phyloP scores from a whole-genome alignment of 1,140 invertebrate genomes.

The Drosophila willistoni region DNA sequence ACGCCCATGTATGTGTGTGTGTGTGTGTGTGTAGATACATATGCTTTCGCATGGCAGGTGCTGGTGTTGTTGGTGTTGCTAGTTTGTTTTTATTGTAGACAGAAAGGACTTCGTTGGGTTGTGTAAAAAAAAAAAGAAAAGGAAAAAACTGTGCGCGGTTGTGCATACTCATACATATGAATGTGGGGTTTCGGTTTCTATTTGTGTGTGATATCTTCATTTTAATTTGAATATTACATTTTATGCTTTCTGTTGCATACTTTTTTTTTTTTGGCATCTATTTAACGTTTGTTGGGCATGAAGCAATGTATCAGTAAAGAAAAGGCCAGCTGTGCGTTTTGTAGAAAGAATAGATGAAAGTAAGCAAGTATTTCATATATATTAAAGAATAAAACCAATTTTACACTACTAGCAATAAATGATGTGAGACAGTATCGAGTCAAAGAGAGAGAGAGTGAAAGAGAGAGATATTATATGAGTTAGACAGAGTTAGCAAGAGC shows the following conservation, averaged over 20 bases:
- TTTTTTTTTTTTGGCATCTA: constrained; percentile 51
- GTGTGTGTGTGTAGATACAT: constrained; percentile 22
- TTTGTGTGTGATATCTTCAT: constrained; percentile 34
- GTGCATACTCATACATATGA: constrained; percentile 48
- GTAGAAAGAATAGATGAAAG: constrained; percentile 58
- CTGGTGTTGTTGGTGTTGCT: constrained; percentile 39
- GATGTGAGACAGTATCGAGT: background rate
- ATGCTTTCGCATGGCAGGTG: constrained; percentile 19
- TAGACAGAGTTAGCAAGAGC: constrained; percentile 17
- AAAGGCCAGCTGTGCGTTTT: constrained; percentile 73
- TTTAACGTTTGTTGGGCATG: constrained; percentile 73
- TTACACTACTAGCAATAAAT: constrained; percentile 13
- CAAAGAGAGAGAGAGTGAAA: constrained; percentile 15
- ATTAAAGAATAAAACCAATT: constrained; percentile 31
- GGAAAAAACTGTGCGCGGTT: constrained; percentile 32
- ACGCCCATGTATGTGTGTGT: constrained; percentile 17
- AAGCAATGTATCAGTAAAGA: constrained; percentile 73
- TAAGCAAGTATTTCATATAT: constrained; percentile 39
- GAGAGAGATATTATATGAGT: constrained; percentile 14
- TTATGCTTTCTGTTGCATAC: constrained; percentile 55
- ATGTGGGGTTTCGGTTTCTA: constrained; percentile 41
- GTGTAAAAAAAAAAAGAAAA: background rate
- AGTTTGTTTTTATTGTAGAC: constrained; percentile 34
- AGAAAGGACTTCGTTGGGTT: constrained; percentile 28
- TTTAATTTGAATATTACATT: constrained; percentile 80